These are phyloP conservation scores for Gastrophryne carolinensis DNA, from an alignment of 2,797 vertebrate genomes.

Conservation along the genomic window DNA sequence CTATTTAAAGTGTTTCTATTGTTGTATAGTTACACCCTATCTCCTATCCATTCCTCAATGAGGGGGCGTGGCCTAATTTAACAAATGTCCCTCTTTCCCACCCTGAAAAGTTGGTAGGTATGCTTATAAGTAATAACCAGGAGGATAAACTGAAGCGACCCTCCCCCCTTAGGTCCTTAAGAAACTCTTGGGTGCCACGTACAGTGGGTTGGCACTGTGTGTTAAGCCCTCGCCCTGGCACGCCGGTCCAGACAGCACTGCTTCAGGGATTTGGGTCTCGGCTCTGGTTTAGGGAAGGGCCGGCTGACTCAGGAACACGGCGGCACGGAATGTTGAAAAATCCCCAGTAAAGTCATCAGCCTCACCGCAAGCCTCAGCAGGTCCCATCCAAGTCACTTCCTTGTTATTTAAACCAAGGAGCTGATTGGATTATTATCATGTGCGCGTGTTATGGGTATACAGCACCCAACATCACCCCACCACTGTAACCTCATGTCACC, in stretches of 20 bases:
- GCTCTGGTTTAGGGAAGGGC: conserved; percentile 20
- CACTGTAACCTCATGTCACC: background rate
- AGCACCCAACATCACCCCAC: background rate
- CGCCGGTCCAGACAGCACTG: background rate
- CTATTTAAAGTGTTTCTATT: too few relatives aligned
- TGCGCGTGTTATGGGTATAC: background rate
- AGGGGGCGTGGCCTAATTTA: too few relatives aligned
- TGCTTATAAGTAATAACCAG: too few relatives aligned
- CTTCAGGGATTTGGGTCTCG: background rate
- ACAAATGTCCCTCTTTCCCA: too few relatives aligned
- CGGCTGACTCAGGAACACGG: conserved; percentile 16
- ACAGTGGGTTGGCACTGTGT: background rate
- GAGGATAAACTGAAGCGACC: too few relatives aligned
- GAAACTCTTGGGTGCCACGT: background rate
- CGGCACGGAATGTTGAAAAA: background rate
- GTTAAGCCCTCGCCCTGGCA: background rate
- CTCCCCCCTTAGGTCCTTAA: background rate
- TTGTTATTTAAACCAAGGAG: background rate
- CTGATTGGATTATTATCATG: background rate
- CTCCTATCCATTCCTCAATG: too few relatives aligned
- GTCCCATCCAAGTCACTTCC: background rate
- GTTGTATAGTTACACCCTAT: too few relatives aligned
- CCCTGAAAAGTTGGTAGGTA: too few relatives aligned
- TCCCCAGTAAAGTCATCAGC: background rate
- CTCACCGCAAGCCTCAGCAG: background rate